A percentile compares a stretch with the other conserved stretches of the same genome.
These are phyloP conservation scores for Chorisops tibialis DNA, from an alignment of 2,888 invertebrate species.

Conservation along the genomic window DNA sequence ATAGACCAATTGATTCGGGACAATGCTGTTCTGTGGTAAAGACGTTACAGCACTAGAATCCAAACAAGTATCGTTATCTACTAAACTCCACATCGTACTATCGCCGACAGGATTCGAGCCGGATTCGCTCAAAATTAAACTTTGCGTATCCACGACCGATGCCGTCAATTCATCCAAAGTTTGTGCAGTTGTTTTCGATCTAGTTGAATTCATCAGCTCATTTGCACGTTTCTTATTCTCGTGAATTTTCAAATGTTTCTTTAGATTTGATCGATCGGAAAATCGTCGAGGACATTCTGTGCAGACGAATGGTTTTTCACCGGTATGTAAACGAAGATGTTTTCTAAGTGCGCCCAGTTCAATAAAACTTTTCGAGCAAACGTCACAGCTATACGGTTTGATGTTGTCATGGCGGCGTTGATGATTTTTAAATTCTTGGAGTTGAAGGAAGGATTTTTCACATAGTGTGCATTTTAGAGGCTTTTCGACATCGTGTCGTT, in stretches of 20 bases:
- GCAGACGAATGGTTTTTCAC: conserved; percentile 57
- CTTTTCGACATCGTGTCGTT: conserved; percentile 53
- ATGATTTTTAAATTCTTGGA: conserved; percentile 19
- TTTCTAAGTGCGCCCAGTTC: conserved; percentile 63
- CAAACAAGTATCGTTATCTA: conserved; percentile 7
- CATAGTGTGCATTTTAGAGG: conserved; percentile 60
- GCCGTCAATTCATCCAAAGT: background rate
- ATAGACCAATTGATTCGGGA: conserved; percentile 48
- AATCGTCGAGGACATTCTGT: conserved; percentile 60
- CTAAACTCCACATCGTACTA: conserved; percentile 19
- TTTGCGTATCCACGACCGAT: background rate
- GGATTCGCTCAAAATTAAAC: background rate
- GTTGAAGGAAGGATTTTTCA: conserved; percentile 53
- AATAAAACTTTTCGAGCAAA: conserved; percentile 59
- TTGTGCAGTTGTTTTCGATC: background rate
- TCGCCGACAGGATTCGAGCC: conserved; percentile 25
- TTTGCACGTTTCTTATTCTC: conserved; percentile 13
- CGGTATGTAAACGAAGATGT: conserved; percentile 65
- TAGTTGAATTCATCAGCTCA: background rate
- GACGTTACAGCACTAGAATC: background rate
- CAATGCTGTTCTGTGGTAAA: conserved; percentile 1
- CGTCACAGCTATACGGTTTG: conserved; percentile 47
- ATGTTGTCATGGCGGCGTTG: conserved; percentile 27
- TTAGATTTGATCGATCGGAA: conserved; percentile 64
- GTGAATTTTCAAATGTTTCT: conserved; percentile 54